Percentiles rank a stretch among this genome's conserved stretches.
These are phyloP conservation scores for Lucinisca nassula DNA, from an alignment of 2,888 invertebrate genomes.

Conservation along the genomic window DNA sequence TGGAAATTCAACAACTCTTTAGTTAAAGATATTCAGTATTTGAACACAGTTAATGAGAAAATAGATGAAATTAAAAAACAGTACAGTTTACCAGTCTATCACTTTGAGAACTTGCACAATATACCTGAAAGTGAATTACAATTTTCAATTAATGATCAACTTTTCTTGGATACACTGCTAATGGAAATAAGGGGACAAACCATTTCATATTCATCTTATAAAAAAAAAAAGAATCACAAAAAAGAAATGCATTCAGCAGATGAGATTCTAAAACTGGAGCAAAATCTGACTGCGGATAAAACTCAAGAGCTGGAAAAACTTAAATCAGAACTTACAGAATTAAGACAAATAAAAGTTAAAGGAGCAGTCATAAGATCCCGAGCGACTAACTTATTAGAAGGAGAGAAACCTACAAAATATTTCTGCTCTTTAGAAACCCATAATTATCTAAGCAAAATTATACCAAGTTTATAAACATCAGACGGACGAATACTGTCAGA, in stretches of 20 bases:
- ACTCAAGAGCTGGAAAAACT: not conserved
- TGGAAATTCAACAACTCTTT: conserved; percentile 13
- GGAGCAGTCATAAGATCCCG: not conserved
- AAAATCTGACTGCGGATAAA: not conserved
- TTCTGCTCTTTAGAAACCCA: not conserved
- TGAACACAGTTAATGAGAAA: conserved; percentile 6
- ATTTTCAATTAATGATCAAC: conserved; percentile 27
- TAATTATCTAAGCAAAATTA: not conserved
- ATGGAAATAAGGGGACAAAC: conserved; percentile 29
- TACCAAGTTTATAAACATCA: not conserved
- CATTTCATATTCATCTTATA: conserved; percentile 15
- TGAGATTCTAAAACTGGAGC: not conserved
- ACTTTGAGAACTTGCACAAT: not conserved
- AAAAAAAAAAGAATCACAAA: conserved; percentile 6
- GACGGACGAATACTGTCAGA: not conserved
- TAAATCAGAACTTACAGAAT: not conserved
- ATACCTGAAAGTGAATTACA: conserved; percentile 15
- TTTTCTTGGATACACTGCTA: conserved; percentile 24
- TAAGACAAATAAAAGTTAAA: not conserved
- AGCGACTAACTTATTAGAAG: not conserved
- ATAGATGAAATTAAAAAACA: conserved; percentile 18
- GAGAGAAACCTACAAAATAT: conserved; percentile 1
- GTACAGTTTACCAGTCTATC: conserved; percentile 4
- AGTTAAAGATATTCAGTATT: conserved; percentile 3
- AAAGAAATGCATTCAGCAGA: not conserved